Evolutionary conservation across 2,113 vertebrate genomes (phyloP).

Genomic region (Cephalopterus ornatus): DNA sequence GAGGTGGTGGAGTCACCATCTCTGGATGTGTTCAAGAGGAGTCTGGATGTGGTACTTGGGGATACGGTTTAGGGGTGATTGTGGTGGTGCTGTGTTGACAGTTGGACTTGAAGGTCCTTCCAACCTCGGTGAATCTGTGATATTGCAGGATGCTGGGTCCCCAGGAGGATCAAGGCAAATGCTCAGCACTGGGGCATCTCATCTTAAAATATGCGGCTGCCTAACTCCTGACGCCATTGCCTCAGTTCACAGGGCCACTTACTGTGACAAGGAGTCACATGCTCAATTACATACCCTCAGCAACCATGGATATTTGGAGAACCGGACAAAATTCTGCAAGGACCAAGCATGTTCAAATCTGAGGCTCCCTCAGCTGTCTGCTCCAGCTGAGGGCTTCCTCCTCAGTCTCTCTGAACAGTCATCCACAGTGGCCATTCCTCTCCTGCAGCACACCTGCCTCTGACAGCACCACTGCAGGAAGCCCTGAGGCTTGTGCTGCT

Average conservation of each 20-base stretch:
- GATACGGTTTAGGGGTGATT: background rate
- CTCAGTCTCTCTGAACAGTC: background rate
- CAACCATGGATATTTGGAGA: background rate
- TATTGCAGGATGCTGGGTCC: background rate
- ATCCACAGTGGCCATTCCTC: background rate
- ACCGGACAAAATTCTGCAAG: background rate
- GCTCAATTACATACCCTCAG: background rate
- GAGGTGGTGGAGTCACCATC: background rate
- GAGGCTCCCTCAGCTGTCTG: background rate
- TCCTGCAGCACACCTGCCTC: fast-evolving
- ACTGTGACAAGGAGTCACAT: too few species aligned
- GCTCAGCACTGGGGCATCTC: background rate
- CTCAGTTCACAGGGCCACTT: background rate
- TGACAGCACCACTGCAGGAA: background rate
- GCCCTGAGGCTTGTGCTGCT: background rate
- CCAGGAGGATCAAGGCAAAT: background rate
- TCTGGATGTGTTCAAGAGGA: background rate
- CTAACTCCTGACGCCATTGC: background rate
- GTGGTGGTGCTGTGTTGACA: background rate
- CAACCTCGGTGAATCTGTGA: background rate
- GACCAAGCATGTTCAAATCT: background rate
- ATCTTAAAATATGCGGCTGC: background rate
- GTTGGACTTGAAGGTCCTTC: background rate
- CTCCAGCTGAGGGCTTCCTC: background rate
- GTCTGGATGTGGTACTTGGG: background rate